Evolutionary conservation across 2,797 vertebrate species (phyloP).

Genomic region (Gouania willdenowi): DNA sequence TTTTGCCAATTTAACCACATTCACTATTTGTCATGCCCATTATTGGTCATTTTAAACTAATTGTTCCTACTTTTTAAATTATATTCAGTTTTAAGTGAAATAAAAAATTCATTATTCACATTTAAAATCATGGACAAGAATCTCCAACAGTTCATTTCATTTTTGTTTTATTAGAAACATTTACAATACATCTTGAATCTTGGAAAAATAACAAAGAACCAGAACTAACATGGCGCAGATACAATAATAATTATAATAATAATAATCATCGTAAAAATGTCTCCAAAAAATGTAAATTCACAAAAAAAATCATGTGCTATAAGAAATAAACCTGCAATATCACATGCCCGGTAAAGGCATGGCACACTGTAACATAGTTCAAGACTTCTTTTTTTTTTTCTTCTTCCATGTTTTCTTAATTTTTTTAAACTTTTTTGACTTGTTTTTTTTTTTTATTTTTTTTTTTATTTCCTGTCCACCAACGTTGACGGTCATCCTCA

Average conservation of each 20-base stretch:
- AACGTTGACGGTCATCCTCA: slow-evolving; percentile 65
- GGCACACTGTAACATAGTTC: slow-evolving; percentile 74
- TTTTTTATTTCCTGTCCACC: slow-evolving; percentile 53
- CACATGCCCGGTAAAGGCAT: slow-evolving; percentile 64
- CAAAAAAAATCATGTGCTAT: slow-evolving; percentile 79
- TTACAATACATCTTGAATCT: slow-evolving; percentile 85
- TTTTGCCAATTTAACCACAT: too few species aligned
- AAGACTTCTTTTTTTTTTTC: slow-evolving; percentile 53
- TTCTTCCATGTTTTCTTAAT: slow-evolving; percentile 56
- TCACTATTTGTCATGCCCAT: too few species aligned
- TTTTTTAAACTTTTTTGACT: slow-evolving; percentile 20
- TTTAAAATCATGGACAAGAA: too few species aligned
- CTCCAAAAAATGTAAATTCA: slow-evolving; percentile 76
- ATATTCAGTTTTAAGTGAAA: too few species aligned
- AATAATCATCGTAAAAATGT: slow-evolving; percentile 81
- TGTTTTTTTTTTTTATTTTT: slow-evolving; percentile 33
- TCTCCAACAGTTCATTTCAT: slow-evolving; percentile 72
- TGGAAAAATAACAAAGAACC: slow-evolving; percentile 80
- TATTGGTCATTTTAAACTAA: too few species aligned
- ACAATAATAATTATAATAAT: slow-evolving; percentile 80
- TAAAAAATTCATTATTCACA: too few species aligned
- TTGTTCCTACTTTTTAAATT: too few species aligned
- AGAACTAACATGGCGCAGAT: slow-evolving; percentile 84
- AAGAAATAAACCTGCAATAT: slow-evolving; percentile 80
- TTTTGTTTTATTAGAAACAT: slow-evolving; percentile 87